A percentile compares a stretch with the other conserved stretches of the same genome.
Evolutionary conservation across 2,113 vertebrate species (phyloP).

Genomic region (Casuarius casuarius): DNA sequence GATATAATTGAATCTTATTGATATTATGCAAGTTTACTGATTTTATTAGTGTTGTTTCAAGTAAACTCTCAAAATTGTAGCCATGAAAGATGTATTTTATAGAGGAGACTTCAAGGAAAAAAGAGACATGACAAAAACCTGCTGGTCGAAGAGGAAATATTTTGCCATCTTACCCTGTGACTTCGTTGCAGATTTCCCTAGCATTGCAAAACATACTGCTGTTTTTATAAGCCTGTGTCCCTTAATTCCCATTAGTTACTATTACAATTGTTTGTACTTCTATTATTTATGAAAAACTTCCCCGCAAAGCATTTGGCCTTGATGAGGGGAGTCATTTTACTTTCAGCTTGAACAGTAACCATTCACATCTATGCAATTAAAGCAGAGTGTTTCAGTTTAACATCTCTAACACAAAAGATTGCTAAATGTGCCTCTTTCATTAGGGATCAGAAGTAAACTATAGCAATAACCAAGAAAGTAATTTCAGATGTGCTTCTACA

Average conservation of each 20-base stretch:
- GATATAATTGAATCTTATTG: not conserved
- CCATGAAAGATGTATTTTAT: not conserved
- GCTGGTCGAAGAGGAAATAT: not conserved
- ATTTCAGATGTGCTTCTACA: not conserved
- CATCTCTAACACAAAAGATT: slow-evolving; percentile 35
- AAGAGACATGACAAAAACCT: not conserved
- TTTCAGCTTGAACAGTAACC: slow-evolving; percentile 22
- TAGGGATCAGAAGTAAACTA: slow-evolving; percentile 53
- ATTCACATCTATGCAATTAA: slow-evolving; percentile 40
- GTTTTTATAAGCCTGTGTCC: not conserved
- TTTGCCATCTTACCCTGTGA: not conserved
- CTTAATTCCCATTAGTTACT: slow-evolving; percentile 42
- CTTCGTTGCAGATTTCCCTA: not conserved
- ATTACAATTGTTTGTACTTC: slow-evolving; percentile 46
- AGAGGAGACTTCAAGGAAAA: not conserved
- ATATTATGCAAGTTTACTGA: not conserved
- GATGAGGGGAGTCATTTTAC: slow-evolving; percentile 48
- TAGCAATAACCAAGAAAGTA: slow-evolving; percentile 51
- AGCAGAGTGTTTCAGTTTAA: slow-evolving; percentile 34
- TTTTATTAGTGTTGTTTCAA: not conserved
- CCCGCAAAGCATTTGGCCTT: slow-evolving; percentile 45
- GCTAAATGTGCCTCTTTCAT: slow-evolving; percentile 52
- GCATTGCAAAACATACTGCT: slow-evolving; percentile 21
- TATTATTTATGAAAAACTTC: slow-evolving; percentile 60
- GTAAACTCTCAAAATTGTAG: not conserved